phyloP scores from a whole-genome alignment of 1,140 invertebrate species.

The Scaptodrosophila lebanonensis region DNA sequence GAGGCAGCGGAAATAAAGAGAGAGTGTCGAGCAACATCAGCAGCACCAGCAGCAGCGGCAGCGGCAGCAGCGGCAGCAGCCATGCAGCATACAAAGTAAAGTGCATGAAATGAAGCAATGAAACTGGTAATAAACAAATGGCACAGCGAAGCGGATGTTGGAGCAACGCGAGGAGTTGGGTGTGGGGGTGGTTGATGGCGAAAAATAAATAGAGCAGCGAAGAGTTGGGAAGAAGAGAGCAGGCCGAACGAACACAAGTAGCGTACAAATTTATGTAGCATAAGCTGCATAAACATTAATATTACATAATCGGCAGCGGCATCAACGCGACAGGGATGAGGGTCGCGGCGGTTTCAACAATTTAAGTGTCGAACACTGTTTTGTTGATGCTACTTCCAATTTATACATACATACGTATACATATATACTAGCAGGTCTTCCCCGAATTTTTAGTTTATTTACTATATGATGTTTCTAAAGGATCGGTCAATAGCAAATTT shows the following conservation, averaged over 20 bases:
- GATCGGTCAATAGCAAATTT: no score
- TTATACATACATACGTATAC: no score
- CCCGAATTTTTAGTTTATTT: no score
- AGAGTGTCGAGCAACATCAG: background rate
- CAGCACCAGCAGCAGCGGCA: background rate
- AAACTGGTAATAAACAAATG: conserved; percentile 72
- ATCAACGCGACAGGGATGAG: background rate
- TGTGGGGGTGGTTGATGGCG: no score
- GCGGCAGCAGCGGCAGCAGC: background rate
- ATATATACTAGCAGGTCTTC: no score
- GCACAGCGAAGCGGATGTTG: conserved; percentile 46
- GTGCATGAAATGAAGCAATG: conserved; percentile 60
- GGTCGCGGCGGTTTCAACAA: conserved; percentile 59
- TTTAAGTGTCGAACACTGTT: conserved; percentile 74
- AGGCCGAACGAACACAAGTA: conserved; percentile 30
- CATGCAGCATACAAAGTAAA: background rate
- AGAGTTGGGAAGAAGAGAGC: conserved; percentile 4
- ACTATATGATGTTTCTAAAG: no score
- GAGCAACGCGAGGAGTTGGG: conserved; percentile 17
- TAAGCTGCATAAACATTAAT: conserved; percentile 74
- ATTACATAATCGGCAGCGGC: conserved; percentile 62
- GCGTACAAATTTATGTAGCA: conserved; percentile 66
- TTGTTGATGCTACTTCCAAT: no score
- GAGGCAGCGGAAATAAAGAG: conserved; percentile 24
- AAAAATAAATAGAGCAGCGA: background rate